These are phyloP conservation scores for Meriones unguiculatus DNA, from an alignment of 2,113 vertebrate genomes.

Conservation along the genomic window DNA sequence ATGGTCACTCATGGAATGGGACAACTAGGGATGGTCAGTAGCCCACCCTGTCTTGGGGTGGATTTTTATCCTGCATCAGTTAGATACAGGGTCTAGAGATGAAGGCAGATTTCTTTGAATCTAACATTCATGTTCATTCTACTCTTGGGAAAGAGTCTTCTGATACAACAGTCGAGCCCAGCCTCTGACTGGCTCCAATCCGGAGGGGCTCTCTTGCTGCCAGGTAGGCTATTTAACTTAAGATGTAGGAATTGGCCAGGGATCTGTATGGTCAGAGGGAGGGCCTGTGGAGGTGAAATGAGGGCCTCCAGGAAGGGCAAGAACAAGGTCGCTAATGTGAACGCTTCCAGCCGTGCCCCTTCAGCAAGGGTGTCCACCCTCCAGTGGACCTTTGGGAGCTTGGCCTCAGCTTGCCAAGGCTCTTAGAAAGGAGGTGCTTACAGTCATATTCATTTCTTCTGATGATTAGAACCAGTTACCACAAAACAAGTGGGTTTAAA, in stretches of 20 bases:
- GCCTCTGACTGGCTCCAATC: background rate
- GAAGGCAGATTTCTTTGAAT: background rate
- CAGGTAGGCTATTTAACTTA: background rate
- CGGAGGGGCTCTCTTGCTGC: background rate
- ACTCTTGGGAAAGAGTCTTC: background rate
- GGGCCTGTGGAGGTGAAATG: fast-evolving
- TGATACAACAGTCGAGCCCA: fast-evolving
- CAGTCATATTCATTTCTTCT: background rate
- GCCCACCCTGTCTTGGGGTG: background rate
- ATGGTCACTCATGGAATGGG: background rate
- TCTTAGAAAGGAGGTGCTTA: background rate
- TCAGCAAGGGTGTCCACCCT: background rate
- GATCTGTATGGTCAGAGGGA: background rate
- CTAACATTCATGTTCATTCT: background rate
- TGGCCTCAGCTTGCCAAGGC: fast-evolving
- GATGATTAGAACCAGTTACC: background rate
- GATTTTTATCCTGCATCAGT: background rate
- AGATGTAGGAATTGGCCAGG: background rate
- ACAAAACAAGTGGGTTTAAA: background rate
- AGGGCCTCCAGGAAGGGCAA: background rate
- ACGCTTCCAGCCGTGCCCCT: background rate
- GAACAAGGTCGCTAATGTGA: background rate
- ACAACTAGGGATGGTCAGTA: background rate
- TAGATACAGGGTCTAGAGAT: background rate
- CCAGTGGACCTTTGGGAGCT: background rate